These are phyloP conservation scores for Rhagium mordax DNA, from an alignment of 2,888 invertebrate genomes.

Conservation along the genomic window DNA sequence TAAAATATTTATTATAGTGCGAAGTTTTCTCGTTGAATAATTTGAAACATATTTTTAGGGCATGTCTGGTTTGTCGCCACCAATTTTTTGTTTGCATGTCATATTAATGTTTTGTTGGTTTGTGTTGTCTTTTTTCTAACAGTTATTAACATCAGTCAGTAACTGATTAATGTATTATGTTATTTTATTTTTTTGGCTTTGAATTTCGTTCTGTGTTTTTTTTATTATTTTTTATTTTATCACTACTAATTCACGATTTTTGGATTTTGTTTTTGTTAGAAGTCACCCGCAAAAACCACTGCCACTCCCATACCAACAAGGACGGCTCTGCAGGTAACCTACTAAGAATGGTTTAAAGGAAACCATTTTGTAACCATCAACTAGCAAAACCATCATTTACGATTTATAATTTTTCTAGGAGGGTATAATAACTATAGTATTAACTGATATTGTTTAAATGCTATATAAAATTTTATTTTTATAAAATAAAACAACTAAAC, in stretches of 20 bases:
- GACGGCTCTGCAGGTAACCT: slow-evolving; percentile 79
- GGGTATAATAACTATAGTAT: slow-evolving; percentile 36
- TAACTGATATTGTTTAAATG: slow-evolving; percentile 28
- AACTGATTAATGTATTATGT: not conserved
- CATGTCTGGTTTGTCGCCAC: slow-evolving; percentile 1
- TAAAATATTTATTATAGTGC: too few relatives aligned
- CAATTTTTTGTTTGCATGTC: slow-evolving; percentile 21
- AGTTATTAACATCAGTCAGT: not conserved
- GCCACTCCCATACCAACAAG: slow-evolving; percentile 76
- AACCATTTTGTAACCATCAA: slow-evolving; percentile 53
- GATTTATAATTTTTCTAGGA: slow-evolving; percentile 22
- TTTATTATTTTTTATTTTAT: slow-evolving; percentile 35
- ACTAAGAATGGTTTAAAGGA: slow-evolving; percentile 25
- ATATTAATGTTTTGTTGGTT: slow-evolving; percentile 23
- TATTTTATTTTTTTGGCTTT: not conserved
- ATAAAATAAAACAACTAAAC: slow-evolving; percentile 36
- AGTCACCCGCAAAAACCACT: slow-evolving; percentile 72
- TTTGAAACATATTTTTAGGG: not conserved
- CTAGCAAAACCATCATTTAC: slow-evolving; percentile 68
- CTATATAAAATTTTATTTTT: slow-evolving; percentile 32
- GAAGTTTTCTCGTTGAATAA: not conserved
- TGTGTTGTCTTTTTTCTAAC: slow-evolving; percentile 30
- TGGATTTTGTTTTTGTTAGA: slow-evolving; percentile 62
- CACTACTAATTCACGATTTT: slow-evolving; percentile 45
- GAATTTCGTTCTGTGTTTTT: slow-evolving; percentile 15